Evolutionary conservation across 2,113 vertebrate species (phyloP), one percentile per base, ranked within the genome.

Genomic region (Brienomyrus brachyistius): DNA sequence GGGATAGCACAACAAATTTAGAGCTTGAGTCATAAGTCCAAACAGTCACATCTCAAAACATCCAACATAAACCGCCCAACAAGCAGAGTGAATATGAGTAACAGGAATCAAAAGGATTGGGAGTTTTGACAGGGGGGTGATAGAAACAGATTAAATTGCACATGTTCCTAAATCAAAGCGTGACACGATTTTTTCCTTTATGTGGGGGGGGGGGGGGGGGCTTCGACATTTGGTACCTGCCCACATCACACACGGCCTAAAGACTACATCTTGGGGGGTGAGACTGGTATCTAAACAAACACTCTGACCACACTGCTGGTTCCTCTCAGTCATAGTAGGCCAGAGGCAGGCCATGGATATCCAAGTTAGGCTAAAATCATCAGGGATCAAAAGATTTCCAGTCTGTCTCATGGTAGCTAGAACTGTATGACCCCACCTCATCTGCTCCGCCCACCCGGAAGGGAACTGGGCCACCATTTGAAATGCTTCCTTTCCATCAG

Each of bases 41-140:
- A 47, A n/a, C 82, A 84, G 82, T 84, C 82, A 83, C 80, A 84
- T 84, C 11, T 47, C 82, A 47, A 48, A 84, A 84, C 45, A 84
- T n/a, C 82, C 82, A 84, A 84, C 35, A 48, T n/a, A 84, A 84
- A 84, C 82, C 23, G 3, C 48, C 82, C 82, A 84, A 23, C 82
- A 7, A 6, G 43, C 7, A 47, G 31, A 47, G 31, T 31, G 82
- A 40, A n/a, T 45, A 48, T 48, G 82, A n/a, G 82, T 84, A 84
- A 84, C 19, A 48, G 15, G 82, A 84, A 23, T 47, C 3, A 84
- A n/a, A 83, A 10, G 19, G 80, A 80, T 21, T n/a, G 82, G 15
- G 17, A 48, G 82, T 17, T 35, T 80, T 43, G 31, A 80, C 5
- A 1, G 82, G 40, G 82, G 82, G 21, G 45, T 47, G 3, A 48